Evolutionary conservation across 2,797 vertebrate genomes (phyloP).

Genomic region (Macropus fuliginosus): DNA sequence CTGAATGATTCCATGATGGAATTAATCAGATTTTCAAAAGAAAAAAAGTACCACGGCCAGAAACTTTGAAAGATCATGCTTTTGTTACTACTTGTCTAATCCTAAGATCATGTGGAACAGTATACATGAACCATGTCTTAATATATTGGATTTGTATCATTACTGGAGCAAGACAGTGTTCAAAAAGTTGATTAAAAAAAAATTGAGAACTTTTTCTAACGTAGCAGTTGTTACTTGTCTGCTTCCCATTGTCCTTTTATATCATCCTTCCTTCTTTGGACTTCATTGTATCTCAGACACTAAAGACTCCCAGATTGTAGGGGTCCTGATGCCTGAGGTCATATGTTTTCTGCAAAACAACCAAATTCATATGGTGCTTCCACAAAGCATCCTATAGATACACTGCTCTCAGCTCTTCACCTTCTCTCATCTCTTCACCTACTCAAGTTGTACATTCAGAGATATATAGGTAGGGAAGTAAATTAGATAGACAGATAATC

Average conservation of each 20-base stretch:
- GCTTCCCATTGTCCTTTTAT: neutral
- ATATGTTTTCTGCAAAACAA: neutral
- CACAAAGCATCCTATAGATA: neutral
- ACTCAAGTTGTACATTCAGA: neutral
- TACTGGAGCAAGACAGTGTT: neutral
- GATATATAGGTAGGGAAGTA: neutral
- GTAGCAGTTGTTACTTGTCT: neutral
- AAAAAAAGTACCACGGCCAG: neutral
- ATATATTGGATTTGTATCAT: neutral
- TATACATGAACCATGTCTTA: neutral
- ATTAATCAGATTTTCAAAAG: neutral
- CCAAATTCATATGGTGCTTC: neutral
- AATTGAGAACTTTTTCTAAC: neutral
- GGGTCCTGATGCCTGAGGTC: neutral
- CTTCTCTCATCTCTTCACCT: neutral
- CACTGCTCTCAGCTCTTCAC: neutral
- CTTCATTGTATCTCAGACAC: neutral
- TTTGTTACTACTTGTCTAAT: neutral
- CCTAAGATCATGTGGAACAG: neutral
- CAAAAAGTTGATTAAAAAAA: neutral
- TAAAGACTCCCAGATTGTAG: neutral
- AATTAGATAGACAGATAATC: neutral
- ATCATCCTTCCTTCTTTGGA: neutral
- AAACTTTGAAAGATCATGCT: neutral
- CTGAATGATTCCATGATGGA: neutral